Evolutionary conservation across 2,113 vertebrate species (phyloP), one percentile per base, ranked within the genome.

Genomic region (Sinocyclocheilus maitianheensis): DNA sequence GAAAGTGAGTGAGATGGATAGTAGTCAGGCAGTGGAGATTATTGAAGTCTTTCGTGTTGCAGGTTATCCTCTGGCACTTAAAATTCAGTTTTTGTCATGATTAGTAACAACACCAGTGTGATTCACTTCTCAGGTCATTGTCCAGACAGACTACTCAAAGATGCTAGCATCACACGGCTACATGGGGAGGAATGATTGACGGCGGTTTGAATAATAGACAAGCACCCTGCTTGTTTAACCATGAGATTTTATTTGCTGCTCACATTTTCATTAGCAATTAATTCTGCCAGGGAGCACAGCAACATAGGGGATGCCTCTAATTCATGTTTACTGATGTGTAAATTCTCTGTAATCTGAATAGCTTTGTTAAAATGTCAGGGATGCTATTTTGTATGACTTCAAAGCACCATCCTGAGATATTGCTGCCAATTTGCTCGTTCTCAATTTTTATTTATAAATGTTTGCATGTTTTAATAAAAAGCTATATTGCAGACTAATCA

Each of bases 341-440:
- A 88, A 86, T 87, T 83, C 77, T 63, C 69, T 72, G 77, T 76
- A 83, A 74, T 85, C 81, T 84, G 77, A 88, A 88, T 67, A 79
- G 84, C 81, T 86, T 88, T 83, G 80, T 90, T 86, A 86, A 90
- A 90, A 86, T 88, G 87, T 89, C 88, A 85, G 24, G 51, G 51
- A 77, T 86, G 81, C 78, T 86, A 81, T 83, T 72, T 84, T 79
- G 74, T 63, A 24, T 78, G 62, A 84, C 85, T 81, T 81, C 60
- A 76, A 86, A 72, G 81, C 53, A 74, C 16, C 37, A 77, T 53
- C 77, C 62, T 82, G 81, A 55, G 55, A 74, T 51, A 11, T 75
- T 76, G 53, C 63, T 80, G 60, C n/a, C 40, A 78, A 58, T 86
- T 46, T 48, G 43, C n/a, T 24, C 16, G 22, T 80, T 83, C 63